These are phyloP conservation scores for Zaprionus capensis DNA, from an alignment of 1,140 invertebrate genomes.

Conservation along the genomic window DNA sequence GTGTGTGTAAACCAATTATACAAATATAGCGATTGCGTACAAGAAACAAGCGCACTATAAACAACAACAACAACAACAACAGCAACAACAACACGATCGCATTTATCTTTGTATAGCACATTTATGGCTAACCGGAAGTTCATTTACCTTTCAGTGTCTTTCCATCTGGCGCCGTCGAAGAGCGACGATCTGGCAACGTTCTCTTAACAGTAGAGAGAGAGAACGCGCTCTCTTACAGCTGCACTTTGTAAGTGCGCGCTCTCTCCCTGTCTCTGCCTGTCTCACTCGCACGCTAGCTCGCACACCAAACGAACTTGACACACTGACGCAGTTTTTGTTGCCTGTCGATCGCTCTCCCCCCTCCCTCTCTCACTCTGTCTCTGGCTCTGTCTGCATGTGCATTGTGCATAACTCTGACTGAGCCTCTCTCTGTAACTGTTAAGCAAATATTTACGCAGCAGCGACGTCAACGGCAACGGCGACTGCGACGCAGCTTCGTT, in stretches of 20 bases:
- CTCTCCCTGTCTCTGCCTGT: slow-evolving; percentile 21
- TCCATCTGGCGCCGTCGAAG: slow-evolving; percentile 32
- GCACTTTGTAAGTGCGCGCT: slow-evolving; percentile 14
- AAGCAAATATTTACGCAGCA: slow-evolving; percentile 59
- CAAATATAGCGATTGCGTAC: slow-evolving; percentile 59
- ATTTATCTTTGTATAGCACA: slow-evolving; percentile 27
- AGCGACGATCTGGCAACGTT: slow-evolving; percentile 17
- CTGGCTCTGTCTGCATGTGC: neutral
- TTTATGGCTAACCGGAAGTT: slow-evolving; percentile 73
- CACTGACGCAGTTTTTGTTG: slow-evolving; percentile 74
- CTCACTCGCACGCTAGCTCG: slow-evolving; percentile 15
- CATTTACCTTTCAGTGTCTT: slow-evolving; percentile 67
- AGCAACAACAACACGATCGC: neutral
- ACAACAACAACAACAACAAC: neutral
- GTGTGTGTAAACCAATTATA: slow-evolving; percentile 59
- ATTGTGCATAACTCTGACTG: slow-evolving; percentile 29
- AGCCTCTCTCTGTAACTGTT: slow-evolving; percentile 64
- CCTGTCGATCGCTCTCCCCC: neutral
- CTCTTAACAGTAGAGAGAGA: slow-evolving; percentile 1
- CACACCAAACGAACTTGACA: slow-evolving; percentile 78
- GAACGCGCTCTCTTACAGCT: neutral
- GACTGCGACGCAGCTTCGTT: slow-evolving; percentile 16
- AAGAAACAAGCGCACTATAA: slow-evolving; percentile 11
- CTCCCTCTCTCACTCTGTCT: neutral
- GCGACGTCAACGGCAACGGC: slow-evolving; percentile 13